Percentiles rank a stretch among this genome's conserved stretches.
Conservation (phyloP, 2,797 vertebrate genomes). For the Clarias platycephalus region DNA sequence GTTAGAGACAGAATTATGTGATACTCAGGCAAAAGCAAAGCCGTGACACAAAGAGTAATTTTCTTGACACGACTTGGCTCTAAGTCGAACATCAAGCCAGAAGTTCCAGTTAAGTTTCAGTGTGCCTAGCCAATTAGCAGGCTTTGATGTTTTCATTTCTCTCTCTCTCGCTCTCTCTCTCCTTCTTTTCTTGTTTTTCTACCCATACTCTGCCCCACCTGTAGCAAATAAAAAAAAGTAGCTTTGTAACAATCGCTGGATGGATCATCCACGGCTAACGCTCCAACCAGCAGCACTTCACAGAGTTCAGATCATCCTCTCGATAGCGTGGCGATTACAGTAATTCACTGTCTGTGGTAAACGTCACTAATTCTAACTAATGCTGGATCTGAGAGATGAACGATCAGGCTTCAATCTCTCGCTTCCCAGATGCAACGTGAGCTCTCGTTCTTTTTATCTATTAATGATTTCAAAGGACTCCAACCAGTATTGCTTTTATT, state of each 20-base stretch:
- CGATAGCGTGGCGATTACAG: slow-evolving; percentile 17
- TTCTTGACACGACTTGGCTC: too few relatives aligned
- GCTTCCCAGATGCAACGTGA: slow-evolving; percentile 59
- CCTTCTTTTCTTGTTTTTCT: not conserved
- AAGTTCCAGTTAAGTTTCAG: slow-evolving; percentile 16
- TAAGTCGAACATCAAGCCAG: not conserved
- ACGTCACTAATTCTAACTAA: slow-evolving; percentile 45
- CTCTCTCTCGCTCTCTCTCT: not conserved
- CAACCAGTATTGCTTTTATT: slow-evolving; percentile 63
- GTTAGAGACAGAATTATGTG: not conserved
- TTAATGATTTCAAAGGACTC: slow-evolving; percentile 66
- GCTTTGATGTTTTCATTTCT: not conserved
- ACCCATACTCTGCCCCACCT: slow-evolving; percentile 5
- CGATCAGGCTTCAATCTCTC: slow-evolving; percentile 62
- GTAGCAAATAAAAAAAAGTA: not conserved
- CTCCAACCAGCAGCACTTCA: slow-evolving; percentile 1
- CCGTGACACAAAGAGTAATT: too few relatives aligned
- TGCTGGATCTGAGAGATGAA: slow-evolving; percentile 55
- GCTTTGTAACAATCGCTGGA: slow-evolving; percentile 4
- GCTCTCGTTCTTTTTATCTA: slow-evolving; percentile 66
- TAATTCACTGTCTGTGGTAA: slow-evolving; percentile 26
- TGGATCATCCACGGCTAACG: slow-evolving; percentile 13
- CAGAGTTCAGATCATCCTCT: not conserved
- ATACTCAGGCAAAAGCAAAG: not conserved
- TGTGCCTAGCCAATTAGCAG: not conserved